A percentile compares a stretch with the other conserved stretches of the same genome.
phyloP scores from a whole-genome alignment of 2,797 vertebrate species.

The Gymnoscopelus microlampas region DNA sequence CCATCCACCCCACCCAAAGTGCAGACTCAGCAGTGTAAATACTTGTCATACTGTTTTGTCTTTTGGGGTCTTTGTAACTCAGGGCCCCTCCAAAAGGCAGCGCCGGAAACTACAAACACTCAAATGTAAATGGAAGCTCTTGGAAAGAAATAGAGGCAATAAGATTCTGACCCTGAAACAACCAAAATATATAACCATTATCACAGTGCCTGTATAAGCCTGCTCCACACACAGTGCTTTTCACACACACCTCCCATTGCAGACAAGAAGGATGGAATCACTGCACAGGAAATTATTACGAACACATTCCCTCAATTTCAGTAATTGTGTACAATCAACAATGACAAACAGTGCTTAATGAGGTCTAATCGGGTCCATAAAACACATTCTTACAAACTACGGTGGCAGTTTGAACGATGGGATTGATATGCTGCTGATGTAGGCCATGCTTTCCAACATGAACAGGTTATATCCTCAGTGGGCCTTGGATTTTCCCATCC shows the following conservation, averaged over 20 bases:
- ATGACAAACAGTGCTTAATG: slow-evolving; percentile 37
- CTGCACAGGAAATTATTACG: slow-evolving; percentile 52
- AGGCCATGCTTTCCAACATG: slow-evolving; percentile 38
- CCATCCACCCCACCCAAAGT: slow-evolving; percentile 36
- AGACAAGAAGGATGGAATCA: slow-evolving; percentile 59
- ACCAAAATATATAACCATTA: slow-evolving; percentile 63
- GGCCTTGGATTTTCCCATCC: slow-evolving; percentile 38
- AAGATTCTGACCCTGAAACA: slow-evolving; percentile 53
- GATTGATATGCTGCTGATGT: slow-evolving; percentile 68
- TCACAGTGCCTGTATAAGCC: slow-evolving; percentile 74
- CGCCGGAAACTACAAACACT: slow-evolving; percentile 65
- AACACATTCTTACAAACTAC: slow-evolving; percentile 67
- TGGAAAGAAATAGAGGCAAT: slow-evolving; percentile 35
- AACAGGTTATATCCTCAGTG: slow-evolving; percentile 2
- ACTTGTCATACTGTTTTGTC: slow-evolving; percentile 31
- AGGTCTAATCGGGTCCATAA: slow-evolving; percentile 54
- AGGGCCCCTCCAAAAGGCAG: slow-evolving; percentile 56
- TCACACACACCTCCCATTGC: slow-evolving; percentile 40
- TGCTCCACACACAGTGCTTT: slow-evolving; percentile 65
- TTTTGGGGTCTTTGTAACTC: slow-evolving; percentile 52
- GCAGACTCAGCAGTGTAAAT: slow-evolving; percentile 54
- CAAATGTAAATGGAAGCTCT: slow-evolving; percentile 69
- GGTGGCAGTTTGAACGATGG: slow-evolving; percentile 55
- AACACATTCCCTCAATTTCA: slow-evolving; percentile 49
- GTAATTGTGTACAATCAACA: slow-evolving; percentile 62